Conservation (phyloP, 2,797 vertebrate genomes). For the Falco biarmicus region DNA sequence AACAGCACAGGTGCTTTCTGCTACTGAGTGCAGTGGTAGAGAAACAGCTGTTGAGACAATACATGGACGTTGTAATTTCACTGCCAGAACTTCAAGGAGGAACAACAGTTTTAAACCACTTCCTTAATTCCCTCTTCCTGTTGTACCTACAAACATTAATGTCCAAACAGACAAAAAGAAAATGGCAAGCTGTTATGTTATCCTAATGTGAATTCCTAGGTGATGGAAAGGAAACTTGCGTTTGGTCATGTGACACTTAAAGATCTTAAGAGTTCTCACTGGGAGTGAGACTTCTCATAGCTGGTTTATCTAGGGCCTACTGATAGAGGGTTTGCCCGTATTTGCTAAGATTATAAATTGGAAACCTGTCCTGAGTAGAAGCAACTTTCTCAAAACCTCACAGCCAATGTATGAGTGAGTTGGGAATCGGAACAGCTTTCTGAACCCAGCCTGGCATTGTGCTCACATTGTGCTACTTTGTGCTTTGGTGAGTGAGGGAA, state of each 20-base stretch:
- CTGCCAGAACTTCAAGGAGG: neutral
- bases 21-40: neutral
- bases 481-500: neutral
- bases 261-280: neutral
- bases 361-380: neutral
- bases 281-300: neutral
- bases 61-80: neutral
- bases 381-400: neutral
- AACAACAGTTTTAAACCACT: neutral
- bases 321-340: neutral
- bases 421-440: neutral
- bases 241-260: neutral
- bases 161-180: neutral
- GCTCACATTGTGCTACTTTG: fast-evolving
- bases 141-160: neutral
- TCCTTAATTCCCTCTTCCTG: neutral
- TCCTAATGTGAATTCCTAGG: neutral
- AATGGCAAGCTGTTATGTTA: neutral
- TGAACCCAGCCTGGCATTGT: fast-evolving
- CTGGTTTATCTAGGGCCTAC: neutral
- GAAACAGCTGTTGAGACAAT: neutral
- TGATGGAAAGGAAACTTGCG: neutral
- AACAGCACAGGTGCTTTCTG: neutral
- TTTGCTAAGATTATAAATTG: neutral
- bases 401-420: neutral